phyloP scores from a whole-genome alignment of 1,140 invertebrate genomes.

The Tyrophagus putrescentiae region DNA sequence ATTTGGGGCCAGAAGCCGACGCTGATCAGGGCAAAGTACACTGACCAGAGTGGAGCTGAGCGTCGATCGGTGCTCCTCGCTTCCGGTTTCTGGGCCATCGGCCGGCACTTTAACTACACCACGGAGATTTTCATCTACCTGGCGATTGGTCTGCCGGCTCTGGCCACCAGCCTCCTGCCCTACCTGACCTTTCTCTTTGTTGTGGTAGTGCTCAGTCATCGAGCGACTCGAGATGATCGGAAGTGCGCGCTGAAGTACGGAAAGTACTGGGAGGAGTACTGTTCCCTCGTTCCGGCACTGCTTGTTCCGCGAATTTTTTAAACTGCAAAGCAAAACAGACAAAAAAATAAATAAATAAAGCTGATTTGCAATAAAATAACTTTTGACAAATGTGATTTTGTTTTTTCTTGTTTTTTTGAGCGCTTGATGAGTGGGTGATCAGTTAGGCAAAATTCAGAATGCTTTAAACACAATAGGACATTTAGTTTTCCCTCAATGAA shows the following conservation, averaged over 20 bases:
- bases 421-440: too few relatives aligned
- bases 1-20: slow-evolving; percentile 35
- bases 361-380: too few relatives aligned
- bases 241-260: slow-evolving; percentile 46
- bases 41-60: slow-evolving; percentile 29
- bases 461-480: too few relatives aligned
- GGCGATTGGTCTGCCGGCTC: slow-evolving; percentile 38
- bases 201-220: slow-evolving; percentile 39
- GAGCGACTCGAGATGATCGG: slow-evolving; percentile 41
- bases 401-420: too few relatives aligned
- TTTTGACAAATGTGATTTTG: too few relatives aligned
- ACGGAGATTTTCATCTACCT: slow-evolving; percentile 41
- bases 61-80: slow-evolving; percentile 36
- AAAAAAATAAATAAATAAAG: too few relatives aligned
- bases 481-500: too few relatives aligned
- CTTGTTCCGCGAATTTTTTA: too few relatives aligned
- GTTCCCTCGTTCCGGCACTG: too few relatives aligned
- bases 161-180: slow-evolving; percentile 36
- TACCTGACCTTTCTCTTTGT: slow-evolving; percentile 43
- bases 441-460: too few relatives aligned
- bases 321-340: too few relatives aligned
- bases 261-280: slow-evolving; percentile 41
- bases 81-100: slow-evolving; percentile 45
- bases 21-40: slow-evolving; percentile 30
- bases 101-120: slow-evolving; percentile 45